A percentile compares a stretch with the other conserved stretches of the same genome.
phyloP scores from a whole-genome alignment of 2,113 vertebrate species.

The Stercorarius parasiticus region DNA sequence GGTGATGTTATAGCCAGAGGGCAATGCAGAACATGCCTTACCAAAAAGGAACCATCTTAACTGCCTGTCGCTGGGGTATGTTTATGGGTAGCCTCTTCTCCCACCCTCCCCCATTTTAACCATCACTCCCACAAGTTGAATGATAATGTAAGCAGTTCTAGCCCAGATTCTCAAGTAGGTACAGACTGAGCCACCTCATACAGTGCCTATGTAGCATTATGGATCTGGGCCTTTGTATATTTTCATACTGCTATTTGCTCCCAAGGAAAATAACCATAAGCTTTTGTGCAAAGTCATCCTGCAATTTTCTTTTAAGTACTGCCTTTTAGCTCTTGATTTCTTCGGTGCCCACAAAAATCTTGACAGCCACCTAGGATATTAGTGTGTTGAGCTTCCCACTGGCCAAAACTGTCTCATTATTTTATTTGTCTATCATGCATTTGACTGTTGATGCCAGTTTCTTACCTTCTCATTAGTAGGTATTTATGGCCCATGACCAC shows the following conservation, averaged over 20 bases:
- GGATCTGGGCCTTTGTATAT: background rate
- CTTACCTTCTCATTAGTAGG: background rate
- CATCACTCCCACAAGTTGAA: background rate
- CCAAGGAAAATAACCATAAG: background rate
- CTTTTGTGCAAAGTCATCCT: background rate
- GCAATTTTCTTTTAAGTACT: background rate
- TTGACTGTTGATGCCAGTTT: background rate
- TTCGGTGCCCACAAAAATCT: background rate
- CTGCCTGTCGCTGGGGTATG: background rate
- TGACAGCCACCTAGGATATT: background rate
- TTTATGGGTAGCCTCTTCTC: background rate
- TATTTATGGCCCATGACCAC: background rate
- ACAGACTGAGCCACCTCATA: background rate
- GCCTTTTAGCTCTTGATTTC: background rate
- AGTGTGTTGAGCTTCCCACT: background rate
- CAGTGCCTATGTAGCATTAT: background rate
- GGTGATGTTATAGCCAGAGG: background rate
- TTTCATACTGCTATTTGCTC: background rate
- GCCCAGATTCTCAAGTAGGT: background rate
- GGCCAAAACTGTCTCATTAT: background rate
- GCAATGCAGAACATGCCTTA: background rate
- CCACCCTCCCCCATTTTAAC: background rate
- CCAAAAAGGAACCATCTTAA: background rate
- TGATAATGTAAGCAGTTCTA: background rate
- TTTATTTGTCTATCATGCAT: background rate